Percentiles rank a stretch among this genome's conserved stretches.
These are phyloP conservation scores for Spilosoma lubricipeda DNA, from an alignment of 2,888 invertebrate genomes.

Conservation along the genomic window DNA sequence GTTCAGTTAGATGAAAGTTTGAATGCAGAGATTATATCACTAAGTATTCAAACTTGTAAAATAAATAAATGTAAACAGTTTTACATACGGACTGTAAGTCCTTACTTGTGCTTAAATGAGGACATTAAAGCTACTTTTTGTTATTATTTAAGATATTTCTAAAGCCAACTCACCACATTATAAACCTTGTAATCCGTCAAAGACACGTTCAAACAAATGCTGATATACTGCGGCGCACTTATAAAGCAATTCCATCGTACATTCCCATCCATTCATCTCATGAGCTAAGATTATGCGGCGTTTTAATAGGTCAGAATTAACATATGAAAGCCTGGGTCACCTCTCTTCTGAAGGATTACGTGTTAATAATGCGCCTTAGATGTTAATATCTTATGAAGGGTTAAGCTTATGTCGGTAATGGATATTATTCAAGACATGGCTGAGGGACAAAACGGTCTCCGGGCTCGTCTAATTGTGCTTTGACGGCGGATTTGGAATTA, in stretches of 20 bases:
- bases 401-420: conserved; percentile 74
- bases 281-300: conserved; percentile 68
- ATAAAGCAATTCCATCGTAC: conserved; percentile 60
- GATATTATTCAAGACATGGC: conserved; percentile 73
- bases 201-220: conserved; percentile 29
- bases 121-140: neutral
- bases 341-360: conserved; percentile 73
- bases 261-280: conserved; percentile 67
- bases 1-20: neutral
- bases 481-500: conserved; percentile 62
- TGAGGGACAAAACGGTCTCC: conserved; percentile 65
- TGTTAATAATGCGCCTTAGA: conserved; percentile 78
- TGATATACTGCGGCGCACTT: conserved; percentile 32
- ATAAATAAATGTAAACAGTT: neutral
- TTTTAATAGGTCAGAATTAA: conserved; percentile 79
- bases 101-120: neutral
- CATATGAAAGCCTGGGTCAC: conserved; percentile 78
- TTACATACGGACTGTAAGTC: neutral
- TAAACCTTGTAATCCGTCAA: conserved; percentile 25
- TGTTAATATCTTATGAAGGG: conserved; percentile 77
- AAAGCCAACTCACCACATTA: conserved; percentile 10
- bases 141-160: conserved; percentile 1
- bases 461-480: conserved; percentile 66
- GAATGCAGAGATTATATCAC: neutral
- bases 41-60: neutral